Base-by-base conservation (phyloP, 2,888 invertebrate species). In the Phlogophora meticulosa region DNA sequence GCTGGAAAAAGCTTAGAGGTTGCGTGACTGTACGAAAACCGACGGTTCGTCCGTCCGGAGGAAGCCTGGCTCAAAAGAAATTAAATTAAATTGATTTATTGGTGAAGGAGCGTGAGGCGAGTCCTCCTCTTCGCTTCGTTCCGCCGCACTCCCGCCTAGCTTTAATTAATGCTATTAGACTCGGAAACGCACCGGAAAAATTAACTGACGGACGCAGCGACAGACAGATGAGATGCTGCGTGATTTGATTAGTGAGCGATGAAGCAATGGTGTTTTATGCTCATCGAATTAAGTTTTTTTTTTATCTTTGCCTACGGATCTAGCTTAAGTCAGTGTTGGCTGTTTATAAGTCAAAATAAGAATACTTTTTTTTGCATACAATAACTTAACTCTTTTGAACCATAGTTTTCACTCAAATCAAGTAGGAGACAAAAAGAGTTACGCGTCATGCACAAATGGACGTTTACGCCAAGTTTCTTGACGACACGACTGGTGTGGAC, bases 41-140 rank as follows among this genome's bases (percentile, higher is more conserved):
- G 72, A 78, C 75, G 82, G 80, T 80, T 82, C 86, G 78, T 79
- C 72, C 83, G 83, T 83, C 82, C 86, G 88, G 86, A 93, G 92
- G 93, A 94, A 92, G 90, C 90, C 87, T 88, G 90, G 88, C 88
- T 90, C 86, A 92, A 95, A 95, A 94, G 94, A 94, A 94, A 94
- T 95, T 94, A 95, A 92, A 94, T 94, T 92, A 94, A 95, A 95
- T 95, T 95, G 95, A 95, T 95, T 95, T 95, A 94, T 93, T 91
- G 91, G 88, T 89, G 85, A 86, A 90, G 90, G 90, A 91, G 87
- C 92, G 92, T 90, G 91, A 90, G 88, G 71, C 81, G 65, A 76
- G 86, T 87, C 88, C 88, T 88, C 86, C 81, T 65, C 82, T 62
- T 80, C 79, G 90, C 89, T 92, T 86, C 84, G 86, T 84, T 76